Evolutionary conservation across 2,113 vertebrate genomes (phyloP).

Genomic region (Chlamydotis undulata): DNA sequence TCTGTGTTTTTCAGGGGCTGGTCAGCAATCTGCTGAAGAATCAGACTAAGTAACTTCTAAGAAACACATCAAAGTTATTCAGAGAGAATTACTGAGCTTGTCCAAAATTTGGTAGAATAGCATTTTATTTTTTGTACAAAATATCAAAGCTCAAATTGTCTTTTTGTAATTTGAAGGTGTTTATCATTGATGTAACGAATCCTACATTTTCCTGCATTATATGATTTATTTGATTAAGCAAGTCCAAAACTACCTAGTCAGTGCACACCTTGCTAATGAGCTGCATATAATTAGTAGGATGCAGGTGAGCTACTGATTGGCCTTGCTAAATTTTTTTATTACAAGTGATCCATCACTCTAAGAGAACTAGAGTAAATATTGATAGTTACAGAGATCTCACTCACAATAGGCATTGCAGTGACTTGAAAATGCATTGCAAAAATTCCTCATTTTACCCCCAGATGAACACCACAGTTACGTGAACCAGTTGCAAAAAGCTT

Average conservation of each 20-base stretch:
- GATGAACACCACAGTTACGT: background rate
- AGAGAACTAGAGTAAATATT: conserved; percentile 45
- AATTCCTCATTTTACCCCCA: background rate
- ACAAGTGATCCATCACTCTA: conserved; percentile 21
- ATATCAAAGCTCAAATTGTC: background rate
- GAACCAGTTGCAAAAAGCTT: background rate
- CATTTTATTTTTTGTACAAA: background rate
- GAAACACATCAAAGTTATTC: background rate
- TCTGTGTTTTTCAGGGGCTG: background rate
- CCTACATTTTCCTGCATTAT: background rate
- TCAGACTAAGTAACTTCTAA: background rate
- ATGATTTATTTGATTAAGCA: conserved; percentile 8
- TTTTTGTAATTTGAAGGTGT: background rate
- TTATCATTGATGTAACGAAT: background rate
- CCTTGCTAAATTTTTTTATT: conserved; percentile 8
- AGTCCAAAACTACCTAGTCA: conserved; percentile 10
- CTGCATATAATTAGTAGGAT: background rate
- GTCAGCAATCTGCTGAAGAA: background rate
- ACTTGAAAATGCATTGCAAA: background rate
- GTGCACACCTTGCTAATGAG: background rate
- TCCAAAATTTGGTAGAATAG: background rate
- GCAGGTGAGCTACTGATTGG: conserved; percentile 37
- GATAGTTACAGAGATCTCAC: background rate
- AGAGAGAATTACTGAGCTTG: background rate
- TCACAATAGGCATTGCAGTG: background rate